Evolutionary conservation across 1,140 invertebrate species (phyloP), one percentile per base, ranked within the genome.

Genomic region (Calliopsis andreniformis): DNA sequence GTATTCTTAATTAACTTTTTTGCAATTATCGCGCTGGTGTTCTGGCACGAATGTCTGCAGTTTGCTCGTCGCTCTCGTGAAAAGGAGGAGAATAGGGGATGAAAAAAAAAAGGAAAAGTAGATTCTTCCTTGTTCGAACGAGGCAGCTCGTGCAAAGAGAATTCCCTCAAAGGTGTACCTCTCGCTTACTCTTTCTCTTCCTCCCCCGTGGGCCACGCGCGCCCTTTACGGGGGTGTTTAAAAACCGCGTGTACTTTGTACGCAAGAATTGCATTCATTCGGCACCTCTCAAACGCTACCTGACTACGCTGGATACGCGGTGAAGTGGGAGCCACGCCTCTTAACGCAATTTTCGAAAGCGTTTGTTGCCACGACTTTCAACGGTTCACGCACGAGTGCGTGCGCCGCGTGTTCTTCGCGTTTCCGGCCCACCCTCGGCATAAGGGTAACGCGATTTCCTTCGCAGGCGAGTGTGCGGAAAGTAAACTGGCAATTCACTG

Each of bases 1-100:
- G 47, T 39, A 55, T 85, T 83, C 80, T 85, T 86, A 87, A 87
- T 86, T 87, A 87, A 85, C 86, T 85, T 84, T 78, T 83, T 80
- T 75, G 80, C 80, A 83, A 86, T 86, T 87, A 87, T 86, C 79
- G 76, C 76, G 77, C 69, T 47, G 49, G 71, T 59, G 79, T 61
- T 76, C 63, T 58, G 45, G 61, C 42, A 69, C 18, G 72, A 78
- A 69, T 61, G 49, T 70, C 62, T 64, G 66, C 64, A 28, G 56
- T 59, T 56, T 28, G 53, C 56, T 66, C 63, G 23, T 82, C 42
- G 45, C 55, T 61, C 68, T 25, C 25, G 39, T n/a, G 67, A n/a
- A 69, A 28, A 28, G 23, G 43, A 28, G 5, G 23, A 42, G 28
- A 55, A 16, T 42, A 23, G 28, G 30, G 20, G 10, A 35, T 25